Evolutionary conservation across 1,140 invertebrate species (phyloP).

Genomic region (Nasonia vitripennis): DNA sequence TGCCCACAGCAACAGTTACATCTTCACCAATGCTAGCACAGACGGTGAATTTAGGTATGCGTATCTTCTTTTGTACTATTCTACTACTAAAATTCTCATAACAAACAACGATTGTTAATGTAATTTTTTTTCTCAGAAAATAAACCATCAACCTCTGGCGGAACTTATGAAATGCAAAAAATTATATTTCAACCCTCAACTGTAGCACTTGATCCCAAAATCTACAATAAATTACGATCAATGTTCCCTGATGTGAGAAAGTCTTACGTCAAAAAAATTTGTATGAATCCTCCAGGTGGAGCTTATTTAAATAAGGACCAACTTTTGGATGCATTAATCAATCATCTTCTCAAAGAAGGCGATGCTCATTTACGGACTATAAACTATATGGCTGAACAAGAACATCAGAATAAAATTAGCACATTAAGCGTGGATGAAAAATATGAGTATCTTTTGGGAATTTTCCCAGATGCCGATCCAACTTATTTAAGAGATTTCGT

Average conservation of each 20-base stretch:
- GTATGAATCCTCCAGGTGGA: slow-evolving; percentile 41
- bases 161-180: neutral
- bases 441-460: slow-evolving; percentile 66
- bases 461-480: slow-evolving; percentile 76
- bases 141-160: neutral
- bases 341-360: slow-evolving; percentile 58
- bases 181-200: neutral
- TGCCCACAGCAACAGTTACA: too few relatives aligned
- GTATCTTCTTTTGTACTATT: too few relatives aligned
- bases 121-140: neutral
- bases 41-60: too few relatives aligned
- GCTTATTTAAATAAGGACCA: slow-evolving; percentile 5
- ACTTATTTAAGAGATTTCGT: slow-evolving; percentile 72
- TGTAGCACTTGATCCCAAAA: slow-evolving; percentile 19
- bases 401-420: neutral
- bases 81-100: neutral
- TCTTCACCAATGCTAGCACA: too few relatives aligned
- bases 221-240: slow-evolving; percentile 55
- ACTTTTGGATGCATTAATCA: slow-evolving; percentile 54
- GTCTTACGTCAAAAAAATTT: slow-evolving; percentile 66
- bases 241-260: slow-evolving; percentile 70
- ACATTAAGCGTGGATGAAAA: slow-evolving; percentile 62
- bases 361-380: slow-evolving; percentile 27
- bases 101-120: neutral
- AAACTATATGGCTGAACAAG: slow-evolving; percentile 3